Percentiles rank a stretch among this genome's conserved stretches.
These are phyloP conservation scores for Vicugna pacos DNA, from an alignment of 2,113 vertebrate species.

Conservation along the genomic window DNA sequence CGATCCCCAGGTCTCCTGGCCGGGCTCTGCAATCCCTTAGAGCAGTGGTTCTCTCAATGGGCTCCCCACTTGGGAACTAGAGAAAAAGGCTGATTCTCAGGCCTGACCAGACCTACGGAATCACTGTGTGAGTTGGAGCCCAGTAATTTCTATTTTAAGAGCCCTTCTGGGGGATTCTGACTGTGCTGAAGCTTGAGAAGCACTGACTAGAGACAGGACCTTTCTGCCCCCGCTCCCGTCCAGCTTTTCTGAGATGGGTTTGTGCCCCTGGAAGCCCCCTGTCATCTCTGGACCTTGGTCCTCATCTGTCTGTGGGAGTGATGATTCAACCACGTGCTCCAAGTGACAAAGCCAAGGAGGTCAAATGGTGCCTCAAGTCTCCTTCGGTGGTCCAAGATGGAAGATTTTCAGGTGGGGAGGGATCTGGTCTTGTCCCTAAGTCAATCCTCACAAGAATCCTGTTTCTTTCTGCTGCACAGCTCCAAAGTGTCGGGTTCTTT, in stretches of 20 bases:
- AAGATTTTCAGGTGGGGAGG: no score
- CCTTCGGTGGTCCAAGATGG: no score
- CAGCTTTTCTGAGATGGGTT: background rate
- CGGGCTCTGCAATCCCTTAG: background rate
- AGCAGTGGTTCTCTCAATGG: background rate
- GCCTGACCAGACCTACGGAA: background rate
- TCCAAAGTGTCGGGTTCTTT: no score
- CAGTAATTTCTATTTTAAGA: no score
- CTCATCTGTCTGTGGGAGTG: no score
- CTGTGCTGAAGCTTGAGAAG: background rate
- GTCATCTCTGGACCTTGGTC: no score
- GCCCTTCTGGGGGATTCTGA: background rate
- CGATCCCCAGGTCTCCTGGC: background rate
- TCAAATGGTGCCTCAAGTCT: background rate
- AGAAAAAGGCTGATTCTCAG: background rate
- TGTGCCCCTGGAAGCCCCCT: no score
- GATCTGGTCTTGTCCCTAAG: no score
- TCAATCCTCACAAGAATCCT: background rate
- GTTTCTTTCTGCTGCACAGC: background rate
- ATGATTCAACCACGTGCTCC: background rate
- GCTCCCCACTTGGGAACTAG: background rate
- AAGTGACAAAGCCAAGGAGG: background rate
- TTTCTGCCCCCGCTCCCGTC: background rate
- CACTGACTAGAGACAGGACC: background rate
- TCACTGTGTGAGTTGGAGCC: background rate